phyloP scores from a whole-genome alignment of 2,888 invertebrate species.

The Mimachlamys varia region DNA sequence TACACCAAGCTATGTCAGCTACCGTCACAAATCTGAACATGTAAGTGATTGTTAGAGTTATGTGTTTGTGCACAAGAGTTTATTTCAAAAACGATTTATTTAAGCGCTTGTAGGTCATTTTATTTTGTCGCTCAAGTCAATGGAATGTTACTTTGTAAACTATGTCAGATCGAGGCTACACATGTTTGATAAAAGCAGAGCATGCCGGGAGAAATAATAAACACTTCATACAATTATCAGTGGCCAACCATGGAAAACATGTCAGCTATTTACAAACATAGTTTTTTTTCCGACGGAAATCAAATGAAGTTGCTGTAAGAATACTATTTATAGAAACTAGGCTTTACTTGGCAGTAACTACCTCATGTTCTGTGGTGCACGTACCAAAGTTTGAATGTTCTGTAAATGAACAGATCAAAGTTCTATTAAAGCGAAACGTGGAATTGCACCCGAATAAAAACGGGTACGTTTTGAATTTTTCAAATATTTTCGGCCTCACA shows the following conservation, averaged over 20 bases:
- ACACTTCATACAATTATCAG: too few species aligned
- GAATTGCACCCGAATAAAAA: not conserved
- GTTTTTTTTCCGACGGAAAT: not conserved
- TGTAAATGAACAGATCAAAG: too few species aligned
- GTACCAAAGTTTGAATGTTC: too few species aligned
- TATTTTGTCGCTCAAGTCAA: not conserved
- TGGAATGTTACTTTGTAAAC: not conserved
- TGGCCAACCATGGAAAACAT: not conserved
- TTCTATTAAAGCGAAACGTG: too few species aligned
- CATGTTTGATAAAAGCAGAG: not conserved
- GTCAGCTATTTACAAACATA: not conserved
- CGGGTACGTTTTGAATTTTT: not conserved
- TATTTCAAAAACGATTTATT: conserved; percentile 8
- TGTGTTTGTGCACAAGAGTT: not conserved
- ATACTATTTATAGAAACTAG: too few species aligned
- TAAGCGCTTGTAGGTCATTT: conserved; percentile 1
- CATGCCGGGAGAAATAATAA: not conserved
- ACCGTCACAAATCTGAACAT: not conserved
- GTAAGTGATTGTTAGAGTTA: not conserved
- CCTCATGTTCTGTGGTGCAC: too few species aligned
- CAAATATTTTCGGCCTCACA: not conserved
- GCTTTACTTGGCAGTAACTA: too few species aligned
- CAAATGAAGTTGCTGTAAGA: not conserved
- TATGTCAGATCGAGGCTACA: not conserved
- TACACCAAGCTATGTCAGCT: not conserved